Conservation (phyloP, 2,888 invertebrate genomes). For the Mythimna albipuncta region DNA sequence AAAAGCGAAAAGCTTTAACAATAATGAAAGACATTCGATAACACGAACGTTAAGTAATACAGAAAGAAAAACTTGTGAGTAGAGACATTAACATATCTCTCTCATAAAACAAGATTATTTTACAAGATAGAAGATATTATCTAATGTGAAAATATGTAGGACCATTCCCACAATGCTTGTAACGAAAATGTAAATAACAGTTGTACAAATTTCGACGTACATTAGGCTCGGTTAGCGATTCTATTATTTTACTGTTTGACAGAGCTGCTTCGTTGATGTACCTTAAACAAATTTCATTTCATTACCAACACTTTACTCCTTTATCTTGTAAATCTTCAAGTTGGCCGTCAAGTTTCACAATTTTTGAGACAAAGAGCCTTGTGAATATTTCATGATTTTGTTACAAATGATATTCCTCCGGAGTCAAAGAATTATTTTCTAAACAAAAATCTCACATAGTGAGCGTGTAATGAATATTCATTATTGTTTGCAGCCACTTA, state of each 20-base stretch:
- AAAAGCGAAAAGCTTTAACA: slow-evolving; percentile 15
- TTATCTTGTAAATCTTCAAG: slow-evolving; percentile 84
- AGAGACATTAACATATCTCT: slow-evolving; percentile 10
- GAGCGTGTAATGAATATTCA: slow-evolving; percentile 80
- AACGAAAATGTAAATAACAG: slow-evolving; percentile 45
- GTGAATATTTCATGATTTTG: slow-evolving; percentile 86
- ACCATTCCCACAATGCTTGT: slow-evolving; percentile 45
- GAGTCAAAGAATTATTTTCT: slow-evolving; percentile 78
- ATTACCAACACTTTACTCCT: slow-evolving; percentile 75
- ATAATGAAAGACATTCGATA: slow-evolving; percentile 24
- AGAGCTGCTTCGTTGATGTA: slow-evolving; percentile 46
- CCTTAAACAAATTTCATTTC: slow-evolving; percentile 72
- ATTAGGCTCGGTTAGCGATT: slow-evolving; percentile 42
- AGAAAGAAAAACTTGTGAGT: slow-evolving; percentile 11
- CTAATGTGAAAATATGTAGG: slow-evolving; percentile 35
- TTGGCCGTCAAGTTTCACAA: slow-evolving; percentile 83
- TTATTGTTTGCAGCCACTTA: slow-evolving; percentile 61
- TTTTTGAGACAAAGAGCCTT: slow-evolving; percentile 79
- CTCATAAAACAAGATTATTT: slow-evolving; percentile 24
- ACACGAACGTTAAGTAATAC: slow-evolving; percentile 7
- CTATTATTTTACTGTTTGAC: slow-evolving; percentile 57
- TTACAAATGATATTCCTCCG: slow-evolving; percentile 76
- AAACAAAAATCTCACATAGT: slow-evolving; percentile 74
- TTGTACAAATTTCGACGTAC: slow-evolving; percentile 46
- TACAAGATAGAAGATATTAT: slow-evolving; percentile 23